A percentile compares a stretch with the other conserved stretches of the same genome.
Evolutionary conservation across 2,797 vertebrate genomes (phyloP).

Genomic region (Pterois miles): DNA sequence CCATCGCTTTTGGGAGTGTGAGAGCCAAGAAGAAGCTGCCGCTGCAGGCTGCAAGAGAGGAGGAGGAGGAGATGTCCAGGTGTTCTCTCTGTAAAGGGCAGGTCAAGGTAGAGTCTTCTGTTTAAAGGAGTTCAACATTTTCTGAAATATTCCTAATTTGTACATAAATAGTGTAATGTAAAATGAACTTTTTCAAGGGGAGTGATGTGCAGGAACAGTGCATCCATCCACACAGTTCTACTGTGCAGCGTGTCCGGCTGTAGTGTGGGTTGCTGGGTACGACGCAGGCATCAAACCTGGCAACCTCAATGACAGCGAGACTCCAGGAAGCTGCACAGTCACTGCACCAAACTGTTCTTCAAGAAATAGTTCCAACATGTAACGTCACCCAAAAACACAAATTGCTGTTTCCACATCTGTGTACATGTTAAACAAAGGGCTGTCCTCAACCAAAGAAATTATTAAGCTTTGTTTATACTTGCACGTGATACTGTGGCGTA

Average conservation of each 20-base stretch:
- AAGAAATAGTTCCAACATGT: neutral
- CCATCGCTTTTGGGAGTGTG: slow-evolving; percentile 85
- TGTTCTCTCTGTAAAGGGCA: slow-evolving; percentile 75
- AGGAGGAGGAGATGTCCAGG: neutral
- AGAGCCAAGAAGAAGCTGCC: slow-evolving; percentile 69
- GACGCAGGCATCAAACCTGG: neutral
- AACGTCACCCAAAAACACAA: neutral
- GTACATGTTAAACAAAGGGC: too few species aligned
- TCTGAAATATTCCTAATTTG: neutral
- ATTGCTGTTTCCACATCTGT: too few species aligned
- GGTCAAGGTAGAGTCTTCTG: slow-evolving; percentile 67
- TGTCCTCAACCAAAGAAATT: too few species aligned
- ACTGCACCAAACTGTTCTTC: neutral
- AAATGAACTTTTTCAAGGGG: neutral
- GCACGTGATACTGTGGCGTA: too few species aligned
- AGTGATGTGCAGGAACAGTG: too few species aligned
- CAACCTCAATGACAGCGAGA: neutral
- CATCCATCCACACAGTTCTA: neutral
- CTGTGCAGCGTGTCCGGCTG: neutral
- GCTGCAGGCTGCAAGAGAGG: neutral
- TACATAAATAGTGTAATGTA: neutral
- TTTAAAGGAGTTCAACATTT: neutral
- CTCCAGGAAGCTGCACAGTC: too few species aligned
- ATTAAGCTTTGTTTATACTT: too few species aligned
- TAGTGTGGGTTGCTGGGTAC: neutral